Base-by-base conservation (phyloP, 2,113 vertebrate genomes). In the Erinaceus europaeus region DNA sequence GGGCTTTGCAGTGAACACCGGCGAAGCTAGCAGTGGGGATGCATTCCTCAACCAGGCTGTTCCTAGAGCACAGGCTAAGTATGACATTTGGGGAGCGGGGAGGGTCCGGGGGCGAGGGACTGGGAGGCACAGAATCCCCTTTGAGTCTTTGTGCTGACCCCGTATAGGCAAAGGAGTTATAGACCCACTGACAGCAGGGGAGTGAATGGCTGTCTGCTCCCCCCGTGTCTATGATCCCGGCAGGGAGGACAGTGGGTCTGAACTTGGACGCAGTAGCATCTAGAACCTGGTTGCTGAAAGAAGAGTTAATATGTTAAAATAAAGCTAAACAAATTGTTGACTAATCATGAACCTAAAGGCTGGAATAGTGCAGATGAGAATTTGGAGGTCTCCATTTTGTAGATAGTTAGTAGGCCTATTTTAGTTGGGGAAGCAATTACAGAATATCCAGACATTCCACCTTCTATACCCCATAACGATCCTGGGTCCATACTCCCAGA, bases 41-140 rank as follows among this genome's bases (percentile, higher is more conserved):
- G 97, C 98, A 0, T 98, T 98, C 95, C 96, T 99, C 84, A 99
- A 99, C 94, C 98, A 98, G 95, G 98, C 99, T 62, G 97, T 98
- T 73, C 84, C 98, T 1, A 98, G 98, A 96, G 98, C 98, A 6
- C 95, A 96, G 91, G 96, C 98, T 92, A 92, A 94, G 97, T 97
- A 97, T 0, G 95, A 67, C 83, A 21, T 74, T 21, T 29, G 69
- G 50, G 59, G 71, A 38, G 32, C 5, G 17, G 34, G 6, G 32
- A 4, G 17, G 34, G 6, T 25, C 0, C 5, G 59, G 44, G 5
- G 14, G 9, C 29, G 10, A 27, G 27, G 55, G 46, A 25, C 10
- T 2, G 27, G 46, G 80, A 81, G 36, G 53, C 3, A 2, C 5
- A 8, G 1, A 10, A 38, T 42, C 17, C 77, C 46, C 74, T 10